A percentile compares a stretch with the other conserved stretches of the same genome.
Conservation (phyloP, 1,140 invertebrate genomes). For the Ceratosolen solmsi region DNA sequence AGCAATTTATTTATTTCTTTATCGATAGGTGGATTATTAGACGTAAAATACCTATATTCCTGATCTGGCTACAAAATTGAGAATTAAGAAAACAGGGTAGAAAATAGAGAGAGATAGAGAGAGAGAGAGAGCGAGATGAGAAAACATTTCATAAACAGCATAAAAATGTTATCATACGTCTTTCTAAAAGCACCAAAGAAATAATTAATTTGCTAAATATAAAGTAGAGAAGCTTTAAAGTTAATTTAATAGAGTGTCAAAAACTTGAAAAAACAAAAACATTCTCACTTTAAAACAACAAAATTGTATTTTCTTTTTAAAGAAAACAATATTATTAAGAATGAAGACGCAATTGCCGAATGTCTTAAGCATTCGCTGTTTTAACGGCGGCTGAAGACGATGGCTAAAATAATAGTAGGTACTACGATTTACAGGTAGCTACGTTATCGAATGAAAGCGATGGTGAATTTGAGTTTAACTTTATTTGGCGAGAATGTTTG, state of each 20-base stretch:
- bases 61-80: neutral
- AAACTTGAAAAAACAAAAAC: too few relatives aligned
- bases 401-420: neutral
- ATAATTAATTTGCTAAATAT: too few relatives aligned
- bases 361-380: neutral
- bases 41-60: conserved; percentile 7
- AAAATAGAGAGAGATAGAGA: neutral
- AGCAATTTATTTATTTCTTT: conserved; percentile 29
- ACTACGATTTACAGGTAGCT: conserved; percentile 18
- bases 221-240: too few relatives aligned
- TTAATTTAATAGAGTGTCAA: too few relatives aligned
- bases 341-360: neutral
- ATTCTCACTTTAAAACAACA: too few relatives aligned
- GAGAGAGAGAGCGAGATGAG: neutral
- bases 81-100: neutral
- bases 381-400: conserved; percentile 25
- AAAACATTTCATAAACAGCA: neutral
- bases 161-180: neutral
- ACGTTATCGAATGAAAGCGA: conserved; percentile 9
- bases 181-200: neutral
- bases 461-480: neutral
- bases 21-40: conserved; percentile 13
- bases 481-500: neutral
- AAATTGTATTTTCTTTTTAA: too few relatives aligned
- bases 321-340: too few relatives aligned